Conservation (phyloP, 2,888 invertebrate genomes). For the Zygaena filipendulae region DNA sequence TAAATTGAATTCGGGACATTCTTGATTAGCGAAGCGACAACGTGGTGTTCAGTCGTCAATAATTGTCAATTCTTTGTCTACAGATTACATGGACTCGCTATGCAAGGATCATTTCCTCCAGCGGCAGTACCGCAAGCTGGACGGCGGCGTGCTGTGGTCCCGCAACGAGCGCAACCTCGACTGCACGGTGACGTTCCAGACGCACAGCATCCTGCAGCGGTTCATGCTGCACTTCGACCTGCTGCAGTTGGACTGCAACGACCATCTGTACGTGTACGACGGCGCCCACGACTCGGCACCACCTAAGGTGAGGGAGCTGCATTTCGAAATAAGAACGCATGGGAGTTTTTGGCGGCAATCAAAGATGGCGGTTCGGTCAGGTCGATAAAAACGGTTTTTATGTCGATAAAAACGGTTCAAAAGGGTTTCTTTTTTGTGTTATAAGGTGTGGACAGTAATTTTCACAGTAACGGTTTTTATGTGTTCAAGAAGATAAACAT, state of each 20-base stretch:
- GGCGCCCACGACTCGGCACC: slow-evolving; percentile 90
- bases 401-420: no score
- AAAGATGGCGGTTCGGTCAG: no score
- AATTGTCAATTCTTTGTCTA: slow-evolving; percentile 37
- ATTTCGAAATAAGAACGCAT: background rate
- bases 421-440: no score
- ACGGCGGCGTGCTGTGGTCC: slow-evolving; percentile 90
- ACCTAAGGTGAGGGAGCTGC: slow-evolving; percentile 88
- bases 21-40: no score
- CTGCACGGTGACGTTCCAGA: slow-evolving; percentile 94
- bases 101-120: slow-evolving; percentile 92
- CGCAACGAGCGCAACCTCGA: slow-evolving; percentile 91
- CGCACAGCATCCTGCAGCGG: slow-evolving; percentile 92
- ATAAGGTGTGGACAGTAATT: no score
- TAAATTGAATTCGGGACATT: no score
- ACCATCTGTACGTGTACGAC: slow-evolving; percentile 92
- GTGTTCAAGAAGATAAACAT: no score
- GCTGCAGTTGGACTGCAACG: slow-evolving; percentile 93
- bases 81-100: slow-evolving; percentile 90
- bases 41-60: no score
- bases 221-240: slow-evolving; percentile 95
- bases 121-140: slow-evolving; percentile 89
- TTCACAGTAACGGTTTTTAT: no score
- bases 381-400: no score
- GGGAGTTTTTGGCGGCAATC: no score